phyloP scores from a whole-genome alignment of 2,888 invertebrate genomes.

The Lasioglossum oenotherae region DNA sequence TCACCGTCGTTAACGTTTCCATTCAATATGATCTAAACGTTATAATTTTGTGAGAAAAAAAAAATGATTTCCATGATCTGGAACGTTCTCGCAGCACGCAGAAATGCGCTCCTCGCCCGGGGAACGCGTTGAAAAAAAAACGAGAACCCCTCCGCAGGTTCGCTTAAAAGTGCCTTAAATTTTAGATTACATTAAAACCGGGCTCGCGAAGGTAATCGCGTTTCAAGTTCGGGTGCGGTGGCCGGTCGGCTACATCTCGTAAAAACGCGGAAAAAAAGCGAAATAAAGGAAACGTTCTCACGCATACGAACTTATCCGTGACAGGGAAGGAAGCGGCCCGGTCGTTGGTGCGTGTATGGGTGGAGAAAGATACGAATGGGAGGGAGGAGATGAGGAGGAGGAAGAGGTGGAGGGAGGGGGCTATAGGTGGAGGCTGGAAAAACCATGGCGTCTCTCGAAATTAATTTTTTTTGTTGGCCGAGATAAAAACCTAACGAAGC shows the following conservation, averaged over 20 bases:
- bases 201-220: slow-evolving; percentile 10
- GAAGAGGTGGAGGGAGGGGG: slow-evolving; percentile 21
- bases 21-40: neutral
- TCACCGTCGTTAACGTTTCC: neutral
- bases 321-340: neutral
- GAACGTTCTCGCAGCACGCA: neutral
- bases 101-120: neutral
- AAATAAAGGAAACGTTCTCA: slow-evolving; percentile 28
- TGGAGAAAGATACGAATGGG: neutral
- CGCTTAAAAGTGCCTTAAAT: slow-evolving; percentile 10
- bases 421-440: slow-evolving; percentile 48
- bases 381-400: neutral
- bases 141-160: neutral
- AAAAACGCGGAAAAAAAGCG: neutral
- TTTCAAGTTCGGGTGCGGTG: slow-evolving; percentile 15
- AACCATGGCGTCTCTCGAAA: slow-evolving; percentile 76
- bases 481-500: slow-evolving; percentile 82
- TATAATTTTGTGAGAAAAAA: neutral
- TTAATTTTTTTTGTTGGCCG: slow-evolving; percentile 77
- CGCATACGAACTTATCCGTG: slow-evolving; percentile 35
- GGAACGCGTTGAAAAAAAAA: neutral
- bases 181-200: slow-evolving; percentile 24
- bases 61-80: neutral
- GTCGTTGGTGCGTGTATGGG: neutral
- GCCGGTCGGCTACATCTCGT: neutral